Base-by-base conservation (phyloP, 2,888 invertebrate genomes). In the Chrysina gloriosa region DNA sequence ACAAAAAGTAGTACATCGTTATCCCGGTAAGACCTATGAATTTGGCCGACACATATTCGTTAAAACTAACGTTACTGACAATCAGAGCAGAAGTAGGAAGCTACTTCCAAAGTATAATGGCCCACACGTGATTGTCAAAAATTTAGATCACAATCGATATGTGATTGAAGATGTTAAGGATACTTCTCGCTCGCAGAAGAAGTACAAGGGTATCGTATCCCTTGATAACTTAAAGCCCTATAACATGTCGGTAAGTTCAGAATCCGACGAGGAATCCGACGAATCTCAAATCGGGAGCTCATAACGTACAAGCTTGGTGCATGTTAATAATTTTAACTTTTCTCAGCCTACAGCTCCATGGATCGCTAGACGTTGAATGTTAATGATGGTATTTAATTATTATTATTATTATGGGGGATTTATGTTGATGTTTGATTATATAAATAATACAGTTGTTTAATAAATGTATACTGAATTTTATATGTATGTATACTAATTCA, bases 61-160 rank as follows among this genome's bases (percentile, higher is more conserved):
- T 4, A 11, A 48, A n/a, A 52, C n/a, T 9, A 2, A 9, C 2
- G 14, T 1, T 4, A 9, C 19, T 4, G 11, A 2, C 2, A 52
- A 29, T 25, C 14, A 52, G 1, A 29, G 29, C 1, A 9, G 58
- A 23, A 21, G 42, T 21, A 25, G 19, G 16, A 65, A 65, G 21
- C 23, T 65, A 2, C 25, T 36, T 1, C 65, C 65, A 21, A 61
- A 36, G 25, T 65, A 65, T 19, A 7, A 36, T 14, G 56, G 65
- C 0, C 56, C 65, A 9, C 61, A 39, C n/a, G 25, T 56, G 11
- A 36, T 65, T 14, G 23, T 1, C 9, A 56, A 36, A 14, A 42
- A 61, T 23, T 56, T 36, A 6, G 42, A 36, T n/a, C n/a, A 66
- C 16, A 56, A 61, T 34, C 58, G 65, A 7, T 65, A 56, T 16